Conservation (phyloP, 2,797 vertebrate genomes). For the Sebastes trivittatus region DNA sequence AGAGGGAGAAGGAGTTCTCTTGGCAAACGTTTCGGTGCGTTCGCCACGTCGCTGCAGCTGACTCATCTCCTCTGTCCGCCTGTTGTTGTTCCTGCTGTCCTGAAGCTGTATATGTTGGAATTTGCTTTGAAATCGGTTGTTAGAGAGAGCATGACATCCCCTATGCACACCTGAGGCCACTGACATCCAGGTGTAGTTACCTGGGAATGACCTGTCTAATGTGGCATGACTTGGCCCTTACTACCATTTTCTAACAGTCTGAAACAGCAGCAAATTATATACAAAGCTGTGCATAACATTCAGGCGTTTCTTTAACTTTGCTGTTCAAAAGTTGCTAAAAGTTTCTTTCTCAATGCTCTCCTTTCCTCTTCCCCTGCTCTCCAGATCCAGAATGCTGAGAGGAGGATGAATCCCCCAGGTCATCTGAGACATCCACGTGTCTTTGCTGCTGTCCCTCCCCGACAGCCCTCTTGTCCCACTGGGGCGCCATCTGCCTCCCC, state of each 20-base stretch:
- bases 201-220: neutral
- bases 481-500: constrained; percentile 53
- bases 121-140: neutral
- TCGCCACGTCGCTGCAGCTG: constrained; percentile 54
- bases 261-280: neutral
- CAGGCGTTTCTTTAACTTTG: neutral
- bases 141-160: neutral
- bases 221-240: neutral
- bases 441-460: constrained; percentile 55
- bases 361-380: neutral
- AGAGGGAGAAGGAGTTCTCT: constrained; percentile 11
- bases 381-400: constrained; percentile 79
- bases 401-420: constrained; percentile 75
- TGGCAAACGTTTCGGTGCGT: constrained; percentile 36
- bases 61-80: constrained; percentile 52
- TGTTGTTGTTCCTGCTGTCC: constrained; percentile 50
- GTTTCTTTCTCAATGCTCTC: neutral
- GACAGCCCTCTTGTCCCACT: constrained; percentile 43
- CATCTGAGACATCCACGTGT: constrained; percentile 61
- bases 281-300: neutral
- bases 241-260: neutral
- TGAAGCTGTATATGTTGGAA: constrained; percentile 24
- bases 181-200: constrained; percentile 31
- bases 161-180: neutral
- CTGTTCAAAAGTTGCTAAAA: neutral